Evolutionary conservation across 2,888 invertebrate species (phyloP).

Genomic region (Hemicrepidius hirtus): DNA sequence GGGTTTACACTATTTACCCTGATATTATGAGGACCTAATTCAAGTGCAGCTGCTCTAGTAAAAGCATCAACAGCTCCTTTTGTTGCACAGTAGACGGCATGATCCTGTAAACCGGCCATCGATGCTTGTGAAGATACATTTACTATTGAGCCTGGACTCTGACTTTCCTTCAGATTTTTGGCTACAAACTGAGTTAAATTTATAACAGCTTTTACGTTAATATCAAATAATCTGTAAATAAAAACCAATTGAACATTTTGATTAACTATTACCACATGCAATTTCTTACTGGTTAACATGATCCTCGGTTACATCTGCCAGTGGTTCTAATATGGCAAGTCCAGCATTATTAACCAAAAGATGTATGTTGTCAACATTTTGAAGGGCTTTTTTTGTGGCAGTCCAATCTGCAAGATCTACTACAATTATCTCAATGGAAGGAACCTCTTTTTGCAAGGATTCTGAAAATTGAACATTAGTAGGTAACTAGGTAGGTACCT

Average conservation of each 20-base stretch:
- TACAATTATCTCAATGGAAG: slow-evolving; percentile 79
- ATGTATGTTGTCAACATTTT: slow-evolving; percentile 81
- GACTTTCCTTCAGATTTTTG: slow-evolving; percentile 81
- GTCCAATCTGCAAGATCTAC: slow-evolving; percentile 87
- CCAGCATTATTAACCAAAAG: slow-evolving; percentile 94
- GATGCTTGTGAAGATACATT: slow-evolving; percentile 94
- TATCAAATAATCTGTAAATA: slow-evolving; percentile 77
- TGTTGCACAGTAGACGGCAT: slow-evolving; percentile 87
- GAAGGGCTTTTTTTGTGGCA: slow-evolving; percentile 77
- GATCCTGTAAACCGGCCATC: slow-evolving; percentile 82
- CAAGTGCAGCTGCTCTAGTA: slow-evolving; percentile 88
- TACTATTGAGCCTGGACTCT: slow-evolving; percentile 87
- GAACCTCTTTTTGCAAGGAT: slow-evolving; percentile 76
- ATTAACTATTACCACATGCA: background rate
- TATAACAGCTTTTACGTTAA: slow-evolving; percentile 90
- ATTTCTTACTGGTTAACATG: slow-evolving; percentile 82
- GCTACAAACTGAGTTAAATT: slow-evolving; percentile 91
- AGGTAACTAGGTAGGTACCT: no score
- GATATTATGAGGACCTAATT: slow-evolving; percentile 88
- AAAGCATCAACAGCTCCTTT: slow-evolving; percentile 94
- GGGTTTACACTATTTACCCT: slow-evolving; percentile 95
- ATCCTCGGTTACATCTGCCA: slow-evolving; percentile 80
- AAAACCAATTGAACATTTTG: background rate
- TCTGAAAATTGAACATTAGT: slow-evolving; percentile 50
- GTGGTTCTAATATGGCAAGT: slow-evolving; percentile 80